These are phyloP conservation scores for Amphimallon solstitiale DNA, from an alignment of 2,888 invertebrate genomes.

Conservation along the genomic window DNA sequence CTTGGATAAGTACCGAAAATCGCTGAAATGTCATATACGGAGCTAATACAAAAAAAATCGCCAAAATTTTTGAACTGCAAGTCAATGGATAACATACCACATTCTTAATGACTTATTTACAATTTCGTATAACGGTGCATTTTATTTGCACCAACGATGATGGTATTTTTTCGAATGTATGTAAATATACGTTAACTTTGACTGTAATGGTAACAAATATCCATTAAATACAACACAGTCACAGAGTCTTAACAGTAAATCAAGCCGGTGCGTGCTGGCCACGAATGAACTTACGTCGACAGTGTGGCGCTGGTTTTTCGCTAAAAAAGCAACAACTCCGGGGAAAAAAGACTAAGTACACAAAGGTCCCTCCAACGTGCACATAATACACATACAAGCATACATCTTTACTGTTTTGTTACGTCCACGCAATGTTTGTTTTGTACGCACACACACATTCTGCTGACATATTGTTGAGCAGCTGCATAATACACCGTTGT, in stretches of 20 bases:
- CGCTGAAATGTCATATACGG: too few relatives aligned
- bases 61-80: neutral
- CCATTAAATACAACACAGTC: constrained; percentile 10
- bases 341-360: neutral
- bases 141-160: constrained; percentile 10
- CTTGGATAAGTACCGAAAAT: too few relatives aligned
- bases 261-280: neutral
- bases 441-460: neutral
- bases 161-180: constrained; percentile 10
- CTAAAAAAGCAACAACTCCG: neutral
- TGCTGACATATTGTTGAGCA: constrained; percentile 5
- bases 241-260: constrained; percentile 10
- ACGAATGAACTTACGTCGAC: constrained; percentile 3
- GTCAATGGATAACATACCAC: neutral
- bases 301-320: neutral
- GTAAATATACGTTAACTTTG: constrained; percentile 4
- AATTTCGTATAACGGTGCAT: constrained; percentile 21
- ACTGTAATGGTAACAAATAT: constrained; percentile 26
- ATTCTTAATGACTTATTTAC: constrained; percentile 5
- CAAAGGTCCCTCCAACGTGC: neutral
- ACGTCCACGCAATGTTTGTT: neutral
- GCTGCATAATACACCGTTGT: neutral
- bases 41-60: neutral
- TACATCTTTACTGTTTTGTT: neutral
- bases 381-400: neutral